phyloP scores from a whole-genome alignment of 2,113 vertebrate species.

The Leptocoma aspasia region DNA sequence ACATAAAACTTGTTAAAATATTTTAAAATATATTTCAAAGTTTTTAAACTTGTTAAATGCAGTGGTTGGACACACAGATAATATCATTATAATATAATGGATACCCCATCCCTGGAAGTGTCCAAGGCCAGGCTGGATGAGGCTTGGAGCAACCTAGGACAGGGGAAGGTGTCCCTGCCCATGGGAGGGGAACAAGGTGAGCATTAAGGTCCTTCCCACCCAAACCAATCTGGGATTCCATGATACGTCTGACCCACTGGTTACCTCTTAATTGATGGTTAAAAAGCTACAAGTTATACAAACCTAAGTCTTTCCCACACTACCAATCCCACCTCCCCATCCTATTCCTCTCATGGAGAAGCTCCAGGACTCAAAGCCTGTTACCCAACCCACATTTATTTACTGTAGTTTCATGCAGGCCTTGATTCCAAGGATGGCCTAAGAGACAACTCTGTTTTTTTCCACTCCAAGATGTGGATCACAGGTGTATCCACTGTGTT shows the following conservation, averaged over 20 bases:
- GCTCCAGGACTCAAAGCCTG: background rate
- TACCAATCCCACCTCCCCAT: background rate
- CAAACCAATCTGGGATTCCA: background rate
- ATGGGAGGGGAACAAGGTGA: background rate
- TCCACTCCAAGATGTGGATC: background rate
- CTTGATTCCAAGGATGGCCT: background rate
- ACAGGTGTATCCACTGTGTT: fast-evolving
- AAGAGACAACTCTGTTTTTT: background rate
- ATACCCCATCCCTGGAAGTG: background rate
- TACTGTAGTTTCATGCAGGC: fast-evolving
- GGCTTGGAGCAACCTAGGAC: background rate
- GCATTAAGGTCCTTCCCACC: background rate
- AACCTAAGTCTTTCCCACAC: background rate
- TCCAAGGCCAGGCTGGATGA: background rate
- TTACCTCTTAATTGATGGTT: background rate
- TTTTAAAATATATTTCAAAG: background rate
- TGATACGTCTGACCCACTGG: background rate
- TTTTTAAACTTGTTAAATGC: too few relatives aligned
- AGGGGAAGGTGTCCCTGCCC: background rate
- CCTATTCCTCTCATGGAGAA: background rate
- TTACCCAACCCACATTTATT: background rate
- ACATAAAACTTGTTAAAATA: background rate
- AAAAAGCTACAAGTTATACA: background rate
- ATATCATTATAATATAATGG: background rate
- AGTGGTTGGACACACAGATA: background rate